Evolutionary conservation across 2,113 vertebrate genomes (phyloP).

Genomic region (Corythoichthys intestinalis): DNA sequence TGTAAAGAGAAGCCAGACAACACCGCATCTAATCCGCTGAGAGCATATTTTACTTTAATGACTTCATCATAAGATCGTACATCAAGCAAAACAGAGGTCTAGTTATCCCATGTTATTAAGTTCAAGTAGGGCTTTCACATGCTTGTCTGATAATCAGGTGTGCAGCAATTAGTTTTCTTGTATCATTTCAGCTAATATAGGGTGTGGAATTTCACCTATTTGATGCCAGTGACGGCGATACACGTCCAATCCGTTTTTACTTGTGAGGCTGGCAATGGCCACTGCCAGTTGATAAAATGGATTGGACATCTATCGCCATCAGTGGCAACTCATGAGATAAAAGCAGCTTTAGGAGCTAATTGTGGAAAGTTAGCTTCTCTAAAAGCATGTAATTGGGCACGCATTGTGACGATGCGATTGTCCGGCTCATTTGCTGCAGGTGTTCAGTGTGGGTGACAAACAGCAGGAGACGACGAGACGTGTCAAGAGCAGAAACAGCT

Average conservation of each 20-base stretch:
- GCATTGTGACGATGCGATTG: slow-evolving; percentile 60
- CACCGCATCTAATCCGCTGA: slow-evolving; percentile 20
- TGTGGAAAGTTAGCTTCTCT: slow-evolving; percentile 33
- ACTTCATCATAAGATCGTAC: slow-evolving; percentile 21
- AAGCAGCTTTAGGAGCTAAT: slow-evolving; percentile 34
- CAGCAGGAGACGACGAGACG: slow-evolving; percentile 50
- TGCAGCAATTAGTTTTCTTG: slow-evolving; percentile 59
- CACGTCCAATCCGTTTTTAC: too few relatives aligned
- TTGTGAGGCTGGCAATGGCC: too few relatives aligned
- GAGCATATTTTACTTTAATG: slow-evolving; percentile 29
- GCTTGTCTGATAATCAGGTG: slow-evolving; percentile 49
- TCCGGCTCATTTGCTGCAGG: slow-evolving; percentile 68
- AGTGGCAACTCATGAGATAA: not conserved
- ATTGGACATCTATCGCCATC: too few relatives aligned
- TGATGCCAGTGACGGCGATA: too few relatives aligned
- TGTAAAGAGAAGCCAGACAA: slow-evolving; percentile 19
- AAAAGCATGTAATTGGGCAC: slow-evolving; percentile 59
- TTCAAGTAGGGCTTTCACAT: slow-evolving; percentile 18
- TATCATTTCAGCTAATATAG: slow-evolving; percentile 44
- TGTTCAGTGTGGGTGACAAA: slow-evolving; percentile 59
- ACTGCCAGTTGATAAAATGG: too few relatives aligned
- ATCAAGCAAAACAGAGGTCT: slow-evolving; percentile 22
- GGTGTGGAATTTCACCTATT: slow-evolving; percentile 55
- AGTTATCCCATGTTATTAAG: slow-evolving; percentile 31
- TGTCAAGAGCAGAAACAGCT: slow-evolving; percentile 50